Percentiles rank a stretch among this genome's conserved stretches.
Conservation (phyloP, 2,797 vertebrate genomes). For the Scyliorhinus canicula region DNA sequence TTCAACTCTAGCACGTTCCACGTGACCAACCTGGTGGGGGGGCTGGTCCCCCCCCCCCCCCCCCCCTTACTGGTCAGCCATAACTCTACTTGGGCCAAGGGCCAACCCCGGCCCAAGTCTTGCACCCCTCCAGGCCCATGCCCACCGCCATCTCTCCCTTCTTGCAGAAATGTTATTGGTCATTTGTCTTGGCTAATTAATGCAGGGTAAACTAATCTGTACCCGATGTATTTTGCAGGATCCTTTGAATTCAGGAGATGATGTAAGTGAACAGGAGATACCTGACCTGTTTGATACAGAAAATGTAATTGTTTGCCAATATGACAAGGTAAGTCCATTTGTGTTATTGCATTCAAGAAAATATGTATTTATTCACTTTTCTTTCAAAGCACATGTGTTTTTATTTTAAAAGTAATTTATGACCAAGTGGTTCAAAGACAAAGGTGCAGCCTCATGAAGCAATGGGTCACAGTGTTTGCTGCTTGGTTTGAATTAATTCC, state of each 20-base stretch:
- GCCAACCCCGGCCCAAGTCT: too few relatives aligned
- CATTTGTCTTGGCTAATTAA: neutral
- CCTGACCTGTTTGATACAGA: constrained; percentile 92
- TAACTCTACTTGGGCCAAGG: too few relatives aligned
- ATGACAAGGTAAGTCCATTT: constrained; percentile 78
- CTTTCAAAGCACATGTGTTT: neutral
- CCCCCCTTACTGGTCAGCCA: too few relatives aligned
- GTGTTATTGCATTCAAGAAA: neutral
- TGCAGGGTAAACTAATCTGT: neutral
- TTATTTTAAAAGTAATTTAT: neutral
- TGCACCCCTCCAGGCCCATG: too few relatives aligned
- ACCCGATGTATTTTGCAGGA: constrained; percentile 60
- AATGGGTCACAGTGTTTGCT: neutral
- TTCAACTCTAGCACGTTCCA: too few relatives aligned
- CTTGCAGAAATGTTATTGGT: neutral
- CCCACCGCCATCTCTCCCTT: too few relatives aligned
- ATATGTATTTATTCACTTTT: neutral
- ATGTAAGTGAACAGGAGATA: constrained; percentile 88
- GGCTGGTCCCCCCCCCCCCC: too few relatives aligned
- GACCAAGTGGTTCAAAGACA: neutral
- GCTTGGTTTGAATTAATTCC: neutral
- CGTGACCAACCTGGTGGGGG: too few relatives aligned
- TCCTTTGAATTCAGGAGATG: constrained; percentile 92
- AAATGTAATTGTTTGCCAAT: constrained; percentile 93
- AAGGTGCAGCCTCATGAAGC: neutral